Evolutionary conservation across 1,140 invertebrate species (phyloP), one percentile per base, ranked within the genome.

Genomic region (Zaprionus vittiger): DNA sequence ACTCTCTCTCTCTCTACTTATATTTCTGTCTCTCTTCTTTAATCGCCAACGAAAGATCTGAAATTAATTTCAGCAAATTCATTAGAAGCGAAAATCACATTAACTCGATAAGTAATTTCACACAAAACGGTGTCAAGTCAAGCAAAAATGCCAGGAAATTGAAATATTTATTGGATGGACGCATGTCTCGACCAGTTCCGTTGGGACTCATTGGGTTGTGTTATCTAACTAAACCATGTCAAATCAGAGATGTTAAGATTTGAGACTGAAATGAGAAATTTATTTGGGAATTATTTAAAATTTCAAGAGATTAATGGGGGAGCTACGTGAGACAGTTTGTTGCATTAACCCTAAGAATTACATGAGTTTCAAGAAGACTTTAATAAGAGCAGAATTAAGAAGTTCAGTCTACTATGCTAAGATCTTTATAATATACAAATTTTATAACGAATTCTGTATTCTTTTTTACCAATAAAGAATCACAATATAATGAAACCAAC

Each of bases 21-120:
- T 17, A 17, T 62, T 9, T 22, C 44, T 61, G 24, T 24, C 52
- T 49, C 28, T 63, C n/a, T 62, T 22, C 47, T 14, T 55, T 71
- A 77, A 85, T 85, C 83, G 44, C 77, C 44, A 41, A 12, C n/a
- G 11, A 66, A 38, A 83, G 82, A 77, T 85, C 76, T 20, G 60
- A 87, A 87, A 87, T 87, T 89, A 87, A 89, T 87, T 87, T 79
- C 71, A 52, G 80, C 80, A 87, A 87, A 87, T 87, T 87, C 83
- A 87, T 87, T 87, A 87, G 79, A 79, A 77, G 73, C 80, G 17
- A 80, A 78, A 79, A 87, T 82, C 83, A 61, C 84, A 87, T 89
- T 87, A 87, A 71, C 52, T 75, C 65, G 73, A 86, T 89, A 87
- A 87, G 78, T 87, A 80, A 79, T 80, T 84, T 84, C 74, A 80